Base-by-base conservation (phyloP, 2,797 vertebrate species). In the Pelodytes ibericus region DNA sequence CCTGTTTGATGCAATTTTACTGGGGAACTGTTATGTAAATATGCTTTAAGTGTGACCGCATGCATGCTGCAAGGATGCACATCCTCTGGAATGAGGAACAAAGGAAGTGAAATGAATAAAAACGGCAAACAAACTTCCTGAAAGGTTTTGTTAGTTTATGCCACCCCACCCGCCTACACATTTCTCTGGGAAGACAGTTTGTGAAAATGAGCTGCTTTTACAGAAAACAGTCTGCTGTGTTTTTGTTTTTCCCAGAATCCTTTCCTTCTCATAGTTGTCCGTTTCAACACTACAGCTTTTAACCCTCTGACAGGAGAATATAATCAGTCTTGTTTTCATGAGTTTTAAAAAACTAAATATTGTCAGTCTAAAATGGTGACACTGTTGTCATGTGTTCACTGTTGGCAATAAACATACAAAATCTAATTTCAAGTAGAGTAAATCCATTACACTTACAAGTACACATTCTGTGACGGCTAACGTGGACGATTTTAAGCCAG, bases 81-180 rank as follows among this genome's bases (percentile, higher is more conserved):
- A 71, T 77, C 75, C 75, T 71, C 27, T 71, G 39, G 60, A 49
- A 47, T 59, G 20, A 58, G 75, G 33, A 77, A 24, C 39, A 64
- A 65, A 77, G 75, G 75, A 77, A 77, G 75, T 59, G 71, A 71
- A 76, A 31, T 24, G 59, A 64, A 65, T 59, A 71, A 65, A 66
- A 68, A 63, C 58, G 15, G 74, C 44, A 76, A 64, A 64, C 67
- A 77, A 77, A 71, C 68, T 77, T 77, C 75, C 75, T 77, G 75
- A 58, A 71, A 26, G 47, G 64, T 71, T 61, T 44, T 24, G 59
- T 57, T 57, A 27, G 20, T 26, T 25, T 30, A 41, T 59, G 26
- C 6, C 36, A 61, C 64, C 73, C 20, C 64, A 63, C 71, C 41
- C 51, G 33, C 44, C 74, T 70, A 44, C 41, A 31, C 27, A 30